phyloP scores from a whole-genome alignment of 2,113 vertebrate species.

The Kryptolebias marmoratus region DNA sequence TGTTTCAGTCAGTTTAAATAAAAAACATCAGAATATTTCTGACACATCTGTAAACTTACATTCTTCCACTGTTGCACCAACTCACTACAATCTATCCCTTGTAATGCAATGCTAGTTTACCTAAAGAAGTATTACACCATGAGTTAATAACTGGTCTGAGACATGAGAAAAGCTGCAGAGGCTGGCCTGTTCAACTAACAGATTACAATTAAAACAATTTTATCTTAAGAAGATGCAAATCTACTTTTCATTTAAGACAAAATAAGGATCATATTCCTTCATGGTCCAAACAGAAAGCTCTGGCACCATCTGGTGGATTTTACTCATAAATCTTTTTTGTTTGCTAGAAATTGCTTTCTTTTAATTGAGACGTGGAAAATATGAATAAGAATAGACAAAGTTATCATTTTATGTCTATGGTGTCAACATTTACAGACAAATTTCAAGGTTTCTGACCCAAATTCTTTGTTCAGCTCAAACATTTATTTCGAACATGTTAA shows the following conservation, averaged over 20 bases:
- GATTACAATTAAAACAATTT: too few species aligned
- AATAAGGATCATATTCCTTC: neutral
- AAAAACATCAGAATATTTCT: neutral
- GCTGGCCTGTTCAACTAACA: too few species aligned
- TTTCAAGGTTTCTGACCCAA: too few species aligned
- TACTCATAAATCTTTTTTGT: neutral
- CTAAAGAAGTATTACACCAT: too few species aligned
- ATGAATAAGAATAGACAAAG: neutral
- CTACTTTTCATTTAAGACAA: neutral
- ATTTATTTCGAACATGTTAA: too few species aligned
- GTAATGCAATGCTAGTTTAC: neutral
- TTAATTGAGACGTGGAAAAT: neutral
- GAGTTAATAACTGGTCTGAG: too few species aligned
- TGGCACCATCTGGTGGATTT: conserved; percentile 4
- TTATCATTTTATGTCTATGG: too few species aligned
- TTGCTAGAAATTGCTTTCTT: neutral
- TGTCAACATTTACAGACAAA: too few species aligned
- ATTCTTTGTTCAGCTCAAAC: too few species aligned
- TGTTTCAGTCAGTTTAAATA: neutral
- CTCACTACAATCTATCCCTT: too few species aligned
- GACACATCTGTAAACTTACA: neutral
- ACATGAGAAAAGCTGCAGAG: too few species aligned
- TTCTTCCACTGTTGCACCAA: neutral
- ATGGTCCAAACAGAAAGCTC: neutral
- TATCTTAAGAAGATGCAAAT: neutral